These are phyloP conservation scores for Pocillopora meandrina DNA, from an alignment of 92 coral and sea anemone genomes.

Conservation along the genomic window DNA sequence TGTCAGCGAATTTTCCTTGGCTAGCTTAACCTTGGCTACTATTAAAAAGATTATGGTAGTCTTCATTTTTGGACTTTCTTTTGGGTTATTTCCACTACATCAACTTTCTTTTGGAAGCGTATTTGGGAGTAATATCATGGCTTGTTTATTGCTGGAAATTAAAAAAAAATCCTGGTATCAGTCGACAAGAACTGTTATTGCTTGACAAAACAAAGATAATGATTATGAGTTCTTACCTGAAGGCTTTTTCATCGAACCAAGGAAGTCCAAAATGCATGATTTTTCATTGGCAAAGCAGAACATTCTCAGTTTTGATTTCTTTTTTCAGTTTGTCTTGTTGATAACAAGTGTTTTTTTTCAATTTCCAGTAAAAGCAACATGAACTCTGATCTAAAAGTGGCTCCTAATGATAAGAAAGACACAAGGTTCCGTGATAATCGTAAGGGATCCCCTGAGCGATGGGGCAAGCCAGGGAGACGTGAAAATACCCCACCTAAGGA, in stretches of 20 bases:
- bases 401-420: constrained; percentile 37
- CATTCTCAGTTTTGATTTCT: neutral
- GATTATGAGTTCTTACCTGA: neutral
- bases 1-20: too few species aligned
- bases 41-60: neutral
- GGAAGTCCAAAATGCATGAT: constrained; percentile 19
- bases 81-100: constrained; percentile 4
- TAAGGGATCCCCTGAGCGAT: constrained; percentile 40
- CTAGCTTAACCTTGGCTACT: neutral
- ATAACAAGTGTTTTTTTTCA: constrained; percentile 26
- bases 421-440: constrained; percentile 38
- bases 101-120: neutral
- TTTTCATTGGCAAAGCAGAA: neutral
- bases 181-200: neutral
- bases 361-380: constrained; percentile 46
- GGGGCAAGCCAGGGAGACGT: constrained; percentile 23
- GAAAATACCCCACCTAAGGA: constrained; percentile 37
- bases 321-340: constrained; percentile 33
- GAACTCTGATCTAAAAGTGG: constrained; percentile 41
- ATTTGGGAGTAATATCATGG: neutral
- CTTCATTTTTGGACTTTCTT: constrained; percentile 17
- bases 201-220: neutral
- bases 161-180: constrained; percentile 13
- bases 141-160: constrained; percentile 35
- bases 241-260: constrained; percentile 1